These are phyloP conservation scores for Poecilia wingei DNA, from an alignment of 2,797 vertebrate genomes.

Conservation along the genomic window DNA sequence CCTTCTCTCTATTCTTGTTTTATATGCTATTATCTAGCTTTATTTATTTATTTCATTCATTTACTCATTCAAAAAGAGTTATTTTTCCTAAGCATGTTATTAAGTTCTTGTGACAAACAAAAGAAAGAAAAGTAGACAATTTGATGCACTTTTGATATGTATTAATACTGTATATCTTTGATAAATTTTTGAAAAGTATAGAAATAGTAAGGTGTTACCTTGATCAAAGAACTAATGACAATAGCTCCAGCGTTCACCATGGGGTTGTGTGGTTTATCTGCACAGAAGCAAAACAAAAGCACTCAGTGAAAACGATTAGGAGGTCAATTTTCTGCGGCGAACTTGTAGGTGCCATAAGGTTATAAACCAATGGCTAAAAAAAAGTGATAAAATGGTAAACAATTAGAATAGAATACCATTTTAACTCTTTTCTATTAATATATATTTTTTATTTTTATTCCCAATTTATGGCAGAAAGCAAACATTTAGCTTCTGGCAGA, in stretches of 20 bases:
- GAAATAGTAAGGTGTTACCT: conserved; percentile 74
- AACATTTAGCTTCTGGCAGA: not conserved
- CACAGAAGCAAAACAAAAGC: conserved; percentile 38
- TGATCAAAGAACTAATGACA: conserved; percentile 89
- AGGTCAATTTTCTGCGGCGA: conserved; percentile 15
- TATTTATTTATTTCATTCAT: not conserved
- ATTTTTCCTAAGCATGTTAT: not conserved
- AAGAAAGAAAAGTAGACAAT: not conserved
- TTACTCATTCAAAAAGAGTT: not conserved
- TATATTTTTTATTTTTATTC: not conserved
- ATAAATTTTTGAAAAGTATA: not conserved
- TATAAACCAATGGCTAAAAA: conserved; percentile 23
- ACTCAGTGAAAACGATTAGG: conserved; percentile 38
- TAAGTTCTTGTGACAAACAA: not conserved
- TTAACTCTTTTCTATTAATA: not conserved
- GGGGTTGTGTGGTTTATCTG: conserved; percentile 92
- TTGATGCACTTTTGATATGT: not conserved
- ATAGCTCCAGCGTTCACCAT: conserved; percentile 95
- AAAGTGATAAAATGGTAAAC: not conserved
- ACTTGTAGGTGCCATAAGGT: conserved; percentile 1
- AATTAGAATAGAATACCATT: conserved; percentile 1
- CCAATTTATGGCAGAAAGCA: not conserved
- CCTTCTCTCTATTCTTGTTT: not conserved
- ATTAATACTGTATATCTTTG: not conserved
- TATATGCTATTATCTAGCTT: not conserved